Evolutionary conservation across 2,113 vertebrate genomes (phyloP), one percentile per base, ranked within the genome.

Genomic region (Istiophorus platypterus): DNA sequence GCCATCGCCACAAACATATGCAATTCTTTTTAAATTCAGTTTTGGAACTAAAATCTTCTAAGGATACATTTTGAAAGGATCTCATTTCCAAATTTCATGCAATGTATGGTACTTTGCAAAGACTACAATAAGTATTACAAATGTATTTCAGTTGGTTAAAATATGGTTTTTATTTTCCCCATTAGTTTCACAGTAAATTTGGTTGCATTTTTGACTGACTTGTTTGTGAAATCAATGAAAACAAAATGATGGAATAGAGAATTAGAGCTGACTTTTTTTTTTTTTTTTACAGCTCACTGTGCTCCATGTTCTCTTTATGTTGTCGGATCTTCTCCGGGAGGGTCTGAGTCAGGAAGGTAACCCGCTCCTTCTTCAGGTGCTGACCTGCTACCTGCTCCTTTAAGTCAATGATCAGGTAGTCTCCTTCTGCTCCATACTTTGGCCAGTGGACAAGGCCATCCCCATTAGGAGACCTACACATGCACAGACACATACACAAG

Each of bases 401-500:
- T 52, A 72, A 4, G 58, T 66, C 87, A 26, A 95, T 93, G 5
- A n/a, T 51, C 80, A 95, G 72, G 78, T 94, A 95, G 0, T 87
- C 57, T 15, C 80, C 86, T 20, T 86, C 89, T 70, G 62, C 56
- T 71, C 82, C 93, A 70, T 93, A 95, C 80, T 88, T 84, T 42
- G 93, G 95, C 95, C 95, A 96, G 20, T 85, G 72, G 20, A 67
- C 87, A 45, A 95, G 91, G 5, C 91, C 73, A 0, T 80, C 54
- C 34, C 93, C 94, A 72, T 95, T 94, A 6, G 95, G 95, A 87
- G 89, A 93, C 57, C 95, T 95, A 39, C 5, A 51, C 5, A 54
- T 0, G 49, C 0, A 54, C 1, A 20, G 1, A 58, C 5, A 64
- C 1, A 57, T 0, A 63, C 2, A 26, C 2, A 70, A 4, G 2